Base-by-base conservation (phyloP, 1,140 invertebrate genomes). In the Drosophila kanapiae region DNA sequence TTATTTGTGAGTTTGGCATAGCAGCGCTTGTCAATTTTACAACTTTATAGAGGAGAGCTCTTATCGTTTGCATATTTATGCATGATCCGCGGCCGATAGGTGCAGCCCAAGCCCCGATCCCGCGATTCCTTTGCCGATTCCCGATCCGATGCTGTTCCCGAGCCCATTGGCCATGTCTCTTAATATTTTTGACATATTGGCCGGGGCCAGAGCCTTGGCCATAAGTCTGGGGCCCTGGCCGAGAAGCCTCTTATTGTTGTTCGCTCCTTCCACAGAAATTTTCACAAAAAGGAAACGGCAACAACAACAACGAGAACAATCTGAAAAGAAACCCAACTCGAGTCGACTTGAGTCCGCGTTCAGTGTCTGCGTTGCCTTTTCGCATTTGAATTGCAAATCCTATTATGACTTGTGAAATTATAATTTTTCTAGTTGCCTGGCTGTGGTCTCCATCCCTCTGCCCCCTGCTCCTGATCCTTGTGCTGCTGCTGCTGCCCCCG, bases 131-230 rank as follows among this genome's bases (percentile, higher is more conserved):
- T 37, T 38, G 61, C 60, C 43, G 43, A 72, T 70, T 72, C 37
- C 43, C 67, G 37, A 51, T 74, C 45, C 56, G 38, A 51, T 74
- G 42, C 70, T 51, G 70, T 74, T 60, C 67, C 80, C 47, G 53
- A 23, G 77, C 69, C 75, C 75, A 82, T 72, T 90, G 81, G 76
- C 82, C 75, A 85, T 88, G 85, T 88, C 91, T 82, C 82, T 91
- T 91, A 91, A 91, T 90, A 91, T 91, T 91, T 91, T 91, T 91
- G 90, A 91, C 90, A 91, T 91, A 91, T 91, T 91, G 90, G 90
- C 82, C 79, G 71, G 61, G 76, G 51, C 75, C 67, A 72, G 83
- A 67, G 68, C 74, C 77, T 80, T 53, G 53, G 37, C 51, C 62
- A 68, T 47, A 53, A 72, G 53, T 62, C 74, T 69, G 62, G 37